Evolutionary conservation across 2,797 vertebrate genomes (phyloP).

Genomic region (Lagodon rhomboides): DNA sequence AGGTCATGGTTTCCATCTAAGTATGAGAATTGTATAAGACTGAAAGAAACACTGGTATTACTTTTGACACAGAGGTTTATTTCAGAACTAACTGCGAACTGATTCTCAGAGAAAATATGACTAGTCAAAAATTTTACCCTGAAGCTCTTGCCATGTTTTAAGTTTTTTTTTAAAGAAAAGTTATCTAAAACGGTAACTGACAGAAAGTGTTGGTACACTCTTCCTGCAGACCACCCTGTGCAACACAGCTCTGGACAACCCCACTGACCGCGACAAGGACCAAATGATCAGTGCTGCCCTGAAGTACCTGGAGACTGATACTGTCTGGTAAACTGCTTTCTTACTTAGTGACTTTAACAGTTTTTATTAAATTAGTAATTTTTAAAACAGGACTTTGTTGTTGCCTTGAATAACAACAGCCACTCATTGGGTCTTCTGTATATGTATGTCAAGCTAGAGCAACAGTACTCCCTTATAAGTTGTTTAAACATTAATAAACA

Average conservation of each 20-base stretch:
- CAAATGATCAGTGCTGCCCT: constrained; percentile 92
- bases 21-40: neutral
- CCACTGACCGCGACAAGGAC: constrained; percentile 89
- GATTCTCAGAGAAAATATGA: neutral
- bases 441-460: neutral
- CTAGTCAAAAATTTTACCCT: neutral
- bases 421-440: neutral
- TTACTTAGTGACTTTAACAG: neutral
- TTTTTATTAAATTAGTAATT: neutral
- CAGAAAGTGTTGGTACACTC: neutral
- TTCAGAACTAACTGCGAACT: neutral
- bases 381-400: neutral
- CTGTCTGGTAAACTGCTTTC: constrained; percentile 88
- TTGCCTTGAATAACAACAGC: neutral
- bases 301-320: constrained; percentile 97
- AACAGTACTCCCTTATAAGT: neutral
- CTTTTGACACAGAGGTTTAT: neutral
- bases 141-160: neutral
- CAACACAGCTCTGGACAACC: constrained; percentile 97
- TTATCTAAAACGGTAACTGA: neutral
- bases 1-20: neutral
- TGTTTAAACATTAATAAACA: neutral
- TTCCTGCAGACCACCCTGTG: constrained; percentile 92
- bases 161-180: neutral
- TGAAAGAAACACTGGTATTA: neutral